Percentiles rank a stretch among this genome's conserved stretches.
Evolutionary conservation across 2,113 vertebrate species (phyloP).

Genomic region (Misgurnus mizolepis): DNA sequence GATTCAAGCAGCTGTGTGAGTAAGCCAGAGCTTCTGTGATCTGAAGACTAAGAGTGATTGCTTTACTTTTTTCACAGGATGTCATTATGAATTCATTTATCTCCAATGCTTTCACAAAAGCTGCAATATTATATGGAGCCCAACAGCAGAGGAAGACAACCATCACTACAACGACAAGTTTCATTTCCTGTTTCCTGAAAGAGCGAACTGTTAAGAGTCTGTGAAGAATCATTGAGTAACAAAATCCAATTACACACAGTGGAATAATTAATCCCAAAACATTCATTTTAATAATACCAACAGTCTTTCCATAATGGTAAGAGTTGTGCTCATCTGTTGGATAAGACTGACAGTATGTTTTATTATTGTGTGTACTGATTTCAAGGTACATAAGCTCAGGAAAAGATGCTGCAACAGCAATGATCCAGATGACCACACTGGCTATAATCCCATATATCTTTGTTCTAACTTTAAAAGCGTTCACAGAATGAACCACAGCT

Average conservation of each 20-base stretch:
- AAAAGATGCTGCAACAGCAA: slow-evolving; percentile 72
- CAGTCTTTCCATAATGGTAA: background rate
- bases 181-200: slow-evolving; percentile 66
- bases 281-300: slow-evolving; percentile 70
- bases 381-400: slow-evolving; percentile 71
- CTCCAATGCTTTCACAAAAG: slow-evolving; percentile 63
- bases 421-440: slow-evolving; percentile 74
- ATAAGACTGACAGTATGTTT: background rate
- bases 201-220: slow-evolving; percentile 56
- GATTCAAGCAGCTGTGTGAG: slow-evolving; percentile 75
- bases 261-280: slow-evolving; percentile 68
- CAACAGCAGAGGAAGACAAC: slow-evolving; percentile 72
- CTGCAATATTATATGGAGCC: slow-evolving; percentile 70
- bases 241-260: slow-evolving; percentile 62
- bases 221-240: slow-evolving; percentile 69
- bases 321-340: fast-evolving
- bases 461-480: slow-evolving; percentile 76
- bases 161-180: slow-evolving; percentile 65
- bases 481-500: slow-evolving; percentile 86
- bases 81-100: fast-evolving
- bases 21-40: slow-evolving; percentile 69
- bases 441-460: slow-evolving; percentile 71
- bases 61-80: slow-evolving; percentile 61
- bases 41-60: slow-evolving; percentile 55
- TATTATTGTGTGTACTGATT: fast-evolving